Evolutionary conservation across 2,113 vertebrate species (phyloP).

Genomic region (Otolemur garnettii): DNA sequence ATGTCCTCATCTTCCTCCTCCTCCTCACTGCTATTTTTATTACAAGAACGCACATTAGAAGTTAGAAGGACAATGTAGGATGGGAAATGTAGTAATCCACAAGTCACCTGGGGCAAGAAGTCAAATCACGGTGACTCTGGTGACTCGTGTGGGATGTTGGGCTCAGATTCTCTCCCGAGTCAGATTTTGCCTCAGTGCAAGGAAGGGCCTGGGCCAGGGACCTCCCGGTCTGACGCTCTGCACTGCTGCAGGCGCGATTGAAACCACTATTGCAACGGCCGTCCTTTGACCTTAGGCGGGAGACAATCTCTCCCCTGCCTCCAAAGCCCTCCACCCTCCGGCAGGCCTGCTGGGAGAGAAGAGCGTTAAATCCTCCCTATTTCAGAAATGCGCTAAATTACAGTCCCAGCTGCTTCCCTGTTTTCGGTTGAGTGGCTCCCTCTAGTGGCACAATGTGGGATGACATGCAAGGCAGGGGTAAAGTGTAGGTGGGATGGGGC

Average conservation of each 20-base stretch:
- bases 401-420: fast-evolving
- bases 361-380: fast-evolving
- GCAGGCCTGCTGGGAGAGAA: neutral
- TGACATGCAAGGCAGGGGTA: fast-evolving
- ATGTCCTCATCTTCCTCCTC: neutral
- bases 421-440: neutral
- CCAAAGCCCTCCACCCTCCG: neutral
- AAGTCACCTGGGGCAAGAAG: neutral
- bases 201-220: neutral
- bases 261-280: neutral
- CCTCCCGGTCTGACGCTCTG: too few relatives aligned
- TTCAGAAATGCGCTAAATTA: neutral
- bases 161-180: neutral
- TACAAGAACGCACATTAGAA: neutral
- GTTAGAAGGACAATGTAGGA: neutral
- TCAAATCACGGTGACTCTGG: neutral
- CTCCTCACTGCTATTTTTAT: neutral
- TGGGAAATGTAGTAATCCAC: neutral
- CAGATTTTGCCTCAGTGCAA: neutral
- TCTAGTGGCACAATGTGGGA: neutral
- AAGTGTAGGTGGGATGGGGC: neutral
- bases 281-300: too few relatives aligned
- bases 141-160: neutral
- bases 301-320: neutral
- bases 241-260: neutral